phyloP scores from a whole-genome alignment of 2,888 invertebrate genomes.

The Andrena trimmerana region DNA sequence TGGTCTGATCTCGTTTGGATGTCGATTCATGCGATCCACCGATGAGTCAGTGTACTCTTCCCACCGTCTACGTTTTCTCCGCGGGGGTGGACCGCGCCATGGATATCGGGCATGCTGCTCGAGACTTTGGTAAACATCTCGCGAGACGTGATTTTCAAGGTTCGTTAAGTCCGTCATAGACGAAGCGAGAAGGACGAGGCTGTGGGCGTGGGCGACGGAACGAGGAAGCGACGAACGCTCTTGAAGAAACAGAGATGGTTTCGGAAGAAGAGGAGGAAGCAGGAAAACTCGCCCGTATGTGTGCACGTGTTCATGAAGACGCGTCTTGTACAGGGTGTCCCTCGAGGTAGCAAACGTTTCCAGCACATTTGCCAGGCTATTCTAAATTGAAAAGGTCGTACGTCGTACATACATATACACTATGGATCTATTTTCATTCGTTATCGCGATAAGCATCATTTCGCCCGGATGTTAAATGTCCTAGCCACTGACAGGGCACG shows the following conservation, averaged over 20 bases:
- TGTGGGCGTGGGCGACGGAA: constrained; percentile 35
- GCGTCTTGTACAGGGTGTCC: background rate
- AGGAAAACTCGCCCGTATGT: background rate
- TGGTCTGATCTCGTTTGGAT: background rate
- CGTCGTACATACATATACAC: background rate
- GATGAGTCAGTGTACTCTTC: constrained; percentile 37
- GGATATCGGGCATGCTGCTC: constrained; percentile 26
- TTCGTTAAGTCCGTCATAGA: constrained; percentile 66
- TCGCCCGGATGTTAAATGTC: background rate
- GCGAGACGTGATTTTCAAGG: constrained; percentile 69
- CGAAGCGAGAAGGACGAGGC: constrained; percentile 32
- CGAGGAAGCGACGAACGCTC: constrained; percentile 43
- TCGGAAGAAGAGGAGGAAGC: background rate
- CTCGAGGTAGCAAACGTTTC: background rate
- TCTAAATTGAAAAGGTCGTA: constrained; percentile 12
- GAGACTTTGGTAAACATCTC: constrained; percentile 64
- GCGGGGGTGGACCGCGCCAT: constrained; percentile 21
- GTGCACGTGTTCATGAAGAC: constrained; percentile 1
- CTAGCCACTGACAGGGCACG: background rate
- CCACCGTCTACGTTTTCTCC: background rate
- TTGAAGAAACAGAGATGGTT: constrained; percentile 35
- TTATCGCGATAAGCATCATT: background rate
- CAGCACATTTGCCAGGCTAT: constrained; percentile 4
- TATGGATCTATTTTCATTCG: background rate
- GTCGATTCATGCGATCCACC: constrained; percentile 21